Base-by-base conservation (phyloP, 1,140 invertebrate species). In the Saccostrea cuccullata region DNA sequence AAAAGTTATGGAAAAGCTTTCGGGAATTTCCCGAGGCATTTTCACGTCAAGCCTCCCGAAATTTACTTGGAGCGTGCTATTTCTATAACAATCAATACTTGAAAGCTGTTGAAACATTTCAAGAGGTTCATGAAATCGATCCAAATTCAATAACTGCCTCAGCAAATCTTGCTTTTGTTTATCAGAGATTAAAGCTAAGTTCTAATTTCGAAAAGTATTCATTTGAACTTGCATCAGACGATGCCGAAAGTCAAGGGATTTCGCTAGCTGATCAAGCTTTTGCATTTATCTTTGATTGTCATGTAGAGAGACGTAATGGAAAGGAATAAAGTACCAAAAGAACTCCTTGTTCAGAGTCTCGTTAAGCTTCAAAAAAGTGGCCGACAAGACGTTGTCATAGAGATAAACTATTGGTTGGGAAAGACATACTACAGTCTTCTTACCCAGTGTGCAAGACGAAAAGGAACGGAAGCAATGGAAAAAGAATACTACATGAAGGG, bases 351-450 rank as follows among this genome's bases (percentile, higher is more conserved):
- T 67, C 15, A 86, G 17, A 85, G 70, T 26, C 17, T 89, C n/a
- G 4, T 15, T 2, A n/a, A 58, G 30, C 11, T 89, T 0, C 15
- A 36, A 82, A 56, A 47, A 55, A 15, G 60, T 13, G 26, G 83
- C 2, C 9, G 36, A n/a, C 5, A 12, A 86, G 23, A 30, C 30
- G 30, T 2, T 9, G 2, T 17, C 9, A 60, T 89, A 1, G 85
- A 83, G 56, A 82, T 89, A n/a, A 83, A 89, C 58, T 89, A 58
- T 84, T 89, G 88, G 88, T n/a, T 82, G 1, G 73, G 67, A 9
- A 70, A 89, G 30, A 56, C 70, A n/a, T 89, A 83, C 64, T 84
- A 86, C 23, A 82, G 67, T 1, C 55, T 85, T n/a, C 64, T 83
- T 84, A 47, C 47, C 9, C 55, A 56, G 36, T 77, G 60, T 23